A percentile compares a stretch with the other conserved stretches of the same genome.
phyloP scores from a whole-genome alignment of 2,888 invertebrate species.

The Melinaea marsaeus region DNA sequence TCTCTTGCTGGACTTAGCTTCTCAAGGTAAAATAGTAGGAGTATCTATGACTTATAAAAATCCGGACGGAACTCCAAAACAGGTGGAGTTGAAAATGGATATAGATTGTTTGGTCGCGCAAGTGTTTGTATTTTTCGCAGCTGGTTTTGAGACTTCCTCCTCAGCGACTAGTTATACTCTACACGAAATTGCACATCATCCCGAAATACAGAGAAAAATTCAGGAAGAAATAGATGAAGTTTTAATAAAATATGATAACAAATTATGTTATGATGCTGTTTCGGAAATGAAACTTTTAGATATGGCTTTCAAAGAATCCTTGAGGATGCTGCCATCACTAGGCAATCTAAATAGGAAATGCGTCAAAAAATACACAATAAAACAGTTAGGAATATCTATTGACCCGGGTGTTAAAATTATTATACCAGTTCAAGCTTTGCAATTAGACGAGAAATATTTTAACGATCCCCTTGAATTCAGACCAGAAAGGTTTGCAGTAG shows the following conservation, averaged over 20 bases:
- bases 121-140: slow-evolving; percentile 46
- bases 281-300: slow-evolving; percentile 47
- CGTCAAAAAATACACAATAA: slow-evolving; percentile 24
- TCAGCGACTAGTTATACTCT: slow-evolving; percentile 48
- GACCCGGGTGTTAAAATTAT: slow-evolving; percentile 14
- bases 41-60: slow-evolving; percentile 37
- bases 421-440: slow-evolving; percentile 29
- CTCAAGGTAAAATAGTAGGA: slow-evolving; percentile 41
- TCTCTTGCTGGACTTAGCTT: slow-evolving; percentile 43
- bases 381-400: too few relatives aligned
- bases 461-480: slow-evolving; percentile 33
- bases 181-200: slow-evolving; percentile 49
- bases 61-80: slow-evolving; percentile 36
- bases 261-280: slow-evolving; percentile 43
- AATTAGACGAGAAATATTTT: slow-evolving; percentile 34
- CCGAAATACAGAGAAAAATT: slow-evolving; percentile 44
- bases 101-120: slow-evolving; percentile 44
- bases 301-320: slow-evolving; percentile 43
- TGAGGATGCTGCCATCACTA: slow-evolving; percentile 35
- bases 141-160: slow-evolving; percentile 59
- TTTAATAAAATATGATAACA: slow-evolving; percentile 35
- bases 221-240: slow-evolving; percentile 48
- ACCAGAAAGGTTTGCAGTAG: slow-evolving; percentile 37
- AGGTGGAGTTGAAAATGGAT: slow-evolving; percentile 41
- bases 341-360: slow-evolving; percentile 31